Evolutionary conservation across 2,113 vertebrate genomes (phyloP).

Genomic region (Pomatorhinus ruficollis): DNA sequence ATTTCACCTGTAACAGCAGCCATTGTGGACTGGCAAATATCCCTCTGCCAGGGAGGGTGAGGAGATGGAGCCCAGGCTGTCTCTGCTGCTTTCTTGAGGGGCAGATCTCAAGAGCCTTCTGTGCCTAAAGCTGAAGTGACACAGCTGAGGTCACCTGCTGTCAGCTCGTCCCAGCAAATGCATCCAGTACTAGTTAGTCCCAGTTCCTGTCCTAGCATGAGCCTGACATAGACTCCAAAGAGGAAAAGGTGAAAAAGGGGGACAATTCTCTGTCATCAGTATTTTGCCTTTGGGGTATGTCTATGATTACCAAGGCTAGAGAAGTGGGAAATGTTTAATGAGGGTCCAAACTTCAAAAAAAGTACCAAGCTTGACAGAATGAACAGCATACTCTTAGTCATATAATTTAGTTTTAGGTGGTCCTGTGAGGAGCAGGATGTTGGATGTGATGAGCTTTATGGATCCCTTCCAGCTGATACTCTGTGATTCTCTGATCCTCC

Average conservation of each 20-base stretch:
- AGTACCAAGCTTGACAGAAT: background rate
- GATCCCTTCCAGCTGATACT: background rate
- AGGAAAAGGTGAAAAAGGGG: background rate
- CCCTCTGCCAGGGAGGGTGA: background rate
- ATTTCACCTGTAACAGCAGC: background rate
- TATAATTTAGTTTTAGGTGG: background rate
- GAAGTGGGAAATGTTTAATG: background rate
- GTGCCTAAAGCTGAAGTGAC: background rate
- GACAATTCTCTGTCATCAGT: background rate
- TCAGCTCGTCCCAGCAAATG: background rate
- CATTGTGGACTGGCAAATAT: background rate
- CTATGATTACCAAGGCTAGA: background rate
- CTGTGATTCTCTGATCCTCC: background rate
- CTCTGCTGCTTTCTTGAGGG: background rate
- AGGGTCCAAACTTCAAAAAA: background rate
- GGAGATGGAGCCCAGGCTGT: background rate
- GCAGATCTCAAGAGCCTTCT: background rate
- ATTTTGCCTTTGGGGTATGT: background rate
- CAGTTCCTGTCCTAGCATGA: background rate
- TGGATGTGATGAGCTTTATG: background rate
- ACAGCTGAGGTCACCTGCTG: background rate
- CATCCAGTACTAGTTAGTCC: fast-evolving
- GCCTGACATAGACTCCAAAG: background rate
- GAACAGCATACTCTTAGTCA: background rate
- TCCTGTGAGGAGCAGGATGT: background rate